Percentiles rank a stretch among this genome's conserved stretches.
Evolutionary conservation across 2,888 invertebrate genomes (phyloP).

Genomic region (Campopleginae sp.): DNA sequence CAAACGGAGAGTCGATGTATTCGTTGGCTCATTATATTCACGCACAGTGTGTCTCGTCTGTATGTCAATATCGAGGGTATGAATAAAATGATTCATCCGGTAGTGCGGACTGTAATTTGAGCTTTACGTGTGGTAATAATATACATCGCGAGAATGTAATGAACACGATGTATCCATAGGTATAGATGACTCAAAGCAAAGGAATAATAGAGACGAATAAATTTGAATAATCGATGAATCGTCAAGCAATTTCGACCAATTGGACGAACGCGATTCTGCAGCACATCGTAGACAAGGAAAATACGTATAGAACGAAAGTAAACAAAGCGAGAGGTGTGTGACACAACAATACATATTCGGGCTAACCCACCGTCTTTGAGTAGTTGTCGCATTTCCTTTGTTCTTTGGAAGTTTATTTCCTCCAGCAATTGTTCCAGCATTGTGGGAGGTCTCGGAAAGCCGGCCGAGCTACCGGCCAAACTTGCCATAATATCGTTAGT

Average conservation of each 20-base stretch:
- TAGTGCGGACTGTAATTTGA: neutral
- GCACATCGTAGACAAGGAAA: neutral
- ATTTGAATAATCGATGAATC: slow-evolving; percentile 48
- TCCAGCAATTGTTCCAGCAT: slow-evolving; percentile 94
- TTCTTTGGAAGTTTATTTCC: slow-evolving; percentile 96
- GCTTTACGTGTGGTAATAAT: neutral
- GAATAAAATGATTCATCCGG: slow-evolving; percentile 33
- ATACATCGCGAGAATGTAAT: slow-evolving; percentile 7
- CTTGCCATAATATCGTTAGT: slow-evolving; percentile 76
- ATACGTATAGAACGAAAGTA: neutral
- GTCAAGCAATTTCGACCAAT: neutral
- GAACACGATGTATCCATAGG: neutral
- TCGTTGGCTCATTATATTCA: neutral
- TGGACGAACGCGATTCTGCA: neutral
- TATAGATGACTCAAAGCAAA: neutral
- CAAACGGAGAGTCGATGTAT: neutral
- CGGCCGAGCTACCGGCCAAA: slow-evolving; percentile 78
- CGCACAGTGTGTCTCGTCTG: neutral
- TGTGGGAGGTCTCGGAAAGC: slow-evolving; percentile 86
- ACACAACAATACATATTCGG: neutral
- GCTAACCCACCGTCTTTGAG: slow-evolving; percentile 91
- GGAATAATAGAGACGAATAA: slow-evolving; percentile 10
- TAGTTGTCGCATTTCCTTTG: slow-evolving; percentile 95
- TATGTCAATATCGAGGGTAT: neutral
- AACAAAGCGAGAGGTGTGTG: neutral